Conservation (phyloP, 1,140 invertebrate genomes). For the Achroia grisella region DNA sequence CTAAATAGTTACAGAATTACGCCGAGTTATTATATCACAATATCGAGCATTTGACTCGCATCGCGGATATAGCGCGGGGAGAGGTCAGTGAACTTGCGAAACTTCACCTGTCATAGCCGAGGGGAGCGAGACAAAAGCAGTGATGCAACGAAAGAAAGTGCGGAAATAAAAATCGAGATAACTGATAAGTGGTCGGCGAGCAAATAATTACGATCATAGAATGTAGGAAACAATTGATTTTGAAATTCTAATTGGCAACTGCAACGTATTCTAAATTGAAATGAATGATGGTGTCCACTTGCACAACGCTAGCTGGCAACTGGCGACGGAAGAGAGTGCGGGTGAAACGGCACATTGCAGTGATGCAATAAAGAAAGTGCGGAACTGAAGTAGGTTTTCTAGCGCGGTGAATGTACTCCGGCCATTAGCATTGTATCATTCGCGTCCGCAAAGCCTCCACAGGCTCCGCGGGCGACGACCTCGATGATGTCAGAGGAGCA, state of each 20-base stretch:
- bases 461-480: slow-evolving; percentile 57
- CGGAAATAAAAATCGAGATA: slow-evolving; percentile 30
- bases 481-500: slow-evolving; percentile 40
- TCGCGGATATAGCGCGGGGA: slow-evolving; percentile 39
- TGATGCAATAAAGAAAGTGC: slow-evolving; percentile 72
- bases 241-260: slow-evolving; percentile 22
- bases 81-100: slow-evolving; percentile 68
- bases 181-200: slow-evolving; percentile 12
- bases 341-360: slow-evolving; percentile 51
- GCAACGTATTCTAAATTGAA: slow-evolving; percentile 33
- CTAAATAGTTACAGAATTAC: slow-evolving; percentile 39
- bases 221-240: slow-evolving; percentile 27
- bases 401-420: slow-evolving; percentile 67
- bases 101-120: slow-evolving; percentile 57
- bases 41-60: slow-evolving; percentile 32
- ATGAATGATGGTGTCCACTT: slow-evolving; percentile 26
- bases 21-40: slow-evolving; percentile 51
- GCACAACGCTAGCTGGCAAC: slow-evolving; percentile 34
- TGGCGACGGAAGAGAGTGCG: slow-evolving; percentile 59
- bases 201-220: slow-evolving; percentile 5
- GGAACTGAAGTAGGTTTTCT: slow-evolving; percentile 68
- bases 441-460: slow-evolving; percentile 46
- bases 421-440: slow-evolving; percentile 64
- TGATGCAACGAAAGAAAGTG: slow-evolving; percentile 53
- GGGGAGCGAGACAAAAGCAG: slow-evolving; percentile 42